Conservation (phyloP, 2,113 vertebrate species). For the Bambusicola thoracicus region DNA sequence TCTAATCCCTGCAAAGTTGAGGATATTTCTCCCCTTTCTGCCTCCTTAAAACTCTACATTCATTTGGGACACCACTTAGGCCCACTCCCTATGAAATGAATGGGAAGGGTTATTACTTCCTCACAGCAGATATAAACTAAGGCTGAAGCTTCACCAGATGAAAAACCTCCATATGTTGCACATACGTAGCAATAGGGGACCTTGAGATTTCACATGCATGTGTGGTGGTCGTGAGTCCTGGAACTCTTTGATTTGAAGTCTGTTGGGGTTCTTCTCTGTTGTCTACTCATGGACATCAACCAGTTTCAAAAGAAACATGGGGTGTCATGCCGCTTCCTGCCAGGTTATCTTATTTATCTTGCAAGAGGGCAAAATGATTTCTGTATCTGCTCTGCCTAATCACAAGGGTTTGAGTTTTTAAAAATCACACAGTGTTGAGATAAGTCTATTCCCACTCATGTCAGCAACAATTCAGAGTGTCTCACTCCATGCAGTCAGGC, state of each 20-base stretch:
- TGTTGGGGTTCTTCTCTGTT: background rate
- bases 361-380: background rate
- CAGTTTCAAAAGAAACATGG: background rate
- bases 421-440: background rate
- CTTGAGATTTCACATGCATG: accelerated
- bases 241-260: background rate
- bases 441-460: background rate
- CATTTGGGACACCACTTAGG: background rate
- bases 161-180: background rate
- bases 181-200: background rate
- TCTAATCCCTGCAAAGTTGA: background rate
- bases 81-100: background rate
- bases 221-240: background rate
- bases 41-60: background rate
- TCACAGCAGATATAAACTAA: background rate
- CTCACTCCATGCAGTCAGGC: too few species aligned
- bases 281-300: background rate
- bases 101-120: background rate
- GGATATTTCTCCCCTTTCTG: background rate
- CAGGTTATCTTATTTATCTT: background rate
- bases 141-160: background rate
- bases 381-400: background rate
- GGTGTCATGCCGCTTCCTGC: background rate
- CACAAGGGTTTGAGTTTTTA: background rate
- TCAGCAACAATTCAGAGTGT: background rate